Conservation (phyloP, 2,797 vertebrate species). For the Selene dorsalis region DNA sequence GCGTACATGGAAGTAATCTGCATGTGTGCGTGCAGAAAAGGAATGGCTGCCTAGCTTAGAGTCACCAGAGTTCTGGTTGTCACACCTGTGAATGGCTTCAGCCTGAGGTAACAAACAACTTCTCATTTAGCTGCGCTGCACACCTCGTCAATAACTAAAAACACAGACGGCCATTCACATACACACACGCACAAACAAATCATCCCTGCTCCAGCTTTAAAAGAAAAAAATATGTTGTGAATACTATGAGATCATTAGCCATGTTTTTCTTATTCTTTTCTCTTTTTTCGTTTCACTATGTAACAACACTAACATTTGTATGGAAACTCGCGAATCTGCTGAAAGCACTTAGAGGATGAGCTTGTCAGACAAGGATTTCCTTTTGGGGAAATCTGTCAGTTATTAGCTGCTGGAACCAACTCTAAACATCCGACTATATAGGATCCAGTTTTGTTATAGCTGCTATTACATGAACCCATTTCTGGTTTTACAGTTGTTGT, state of each 20-base stretch:
- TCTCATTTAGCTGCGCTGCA: conserved; percentile 62
- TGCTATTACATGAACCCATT: conserved; percentile 45
- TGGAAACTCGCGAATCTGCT: conserved; percentile 43
- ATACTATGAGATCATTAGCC: conserved; percentile 38
- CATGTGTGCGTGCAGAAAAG: conserved; percentile 13
- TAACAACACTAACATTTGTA: conserved; percentile 53
- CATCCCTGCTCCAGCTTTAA: conserved; percentile 24
- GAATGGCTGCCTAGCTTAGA: conserved; percentile 30
- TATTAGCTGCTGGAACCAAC: conserved; percentile 65
- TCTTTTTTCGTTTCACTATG: conserved; percentile 42
- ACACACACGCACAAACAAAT: conserved; percentile 37
- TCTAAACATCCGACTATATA: conserved; percentile 49
- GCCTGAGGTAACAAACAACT: conserved; percentile 61
- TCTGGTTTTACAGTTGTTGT: conserved; percentile 37
- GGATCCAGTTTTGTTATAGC: conserved; percentile 50
- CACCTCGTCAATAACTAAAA: conserved; percentile 81
- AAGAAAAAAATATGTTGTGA: conserved; percentile 39
- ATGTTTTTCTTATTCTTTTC: conserved; percentile 59
- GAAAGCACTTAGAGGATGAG: conserved; percentile 59
- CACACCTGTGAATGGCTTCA: conserved; percentile 81
- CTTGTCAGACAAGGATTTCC: conserved; percentile 70
- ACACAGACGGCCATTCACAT: conserved; percentile 63
- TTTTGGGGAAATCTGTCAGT: conserved; percentile 65
- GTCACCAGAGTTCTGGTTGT: conserved; percentile 52
- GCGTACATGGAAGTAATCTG: conserved; percentile 71